Base-by-base conservation (phyloP, 1,140 invertebrate species). In the Orius insidiosus region DNA sequence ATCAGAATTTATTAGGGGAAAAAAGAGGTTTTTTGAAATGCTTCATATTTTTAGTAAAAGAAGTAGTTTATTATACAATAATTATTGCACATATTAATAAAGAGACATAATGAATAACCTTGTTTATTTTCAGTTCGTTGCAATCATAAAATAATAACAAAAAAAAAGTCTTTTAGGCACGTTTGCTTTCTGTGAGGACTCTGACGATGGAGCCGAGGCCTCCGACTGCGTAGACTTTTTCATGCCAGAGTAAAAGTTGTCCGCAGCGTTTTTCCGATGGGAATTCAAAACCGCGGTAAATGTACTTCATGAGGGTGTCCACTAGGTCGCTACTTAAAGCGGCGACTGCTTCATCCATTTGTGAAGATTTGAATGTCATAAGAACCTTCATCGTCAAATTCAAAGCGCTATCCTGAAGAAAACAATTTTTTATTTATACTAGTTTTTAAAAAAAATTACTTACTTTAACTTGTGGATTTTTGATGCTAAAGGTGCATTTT, bases 261-360 rank as follows among this genome's bases (percentile, higher is more conserved):
- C 85, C 87, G 68, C 86, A 90, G 57, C 85, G 92, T 46, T 85
- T 85, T 64, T 97, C 90, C 0, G 80, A 79, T 14, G 92, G 89
- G 53, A 76, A 78, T 67, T 97, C 92, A 69, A 98, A 97, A 18
- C 92, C 92, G 63, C 83, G 69, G 58, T 98, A 98, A 52, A 98
- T 88, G 60, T 97, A 98, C 63, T 97, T 97, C 93, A 97, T 96
- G 31, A 97, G 65, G 34, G 86, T 75, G 65, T 97, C 93, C 46
- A 94, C 64, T 48, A 81, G 68, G 57, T 93, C 84, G 38, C 66
- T 64, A 55, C 89, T 80, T 34, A 98, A 64, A 33, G 74, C 69
- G 52, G 76, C 75, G 38, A 96, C 76, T 14, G 80, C 79, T 55
- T 83, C 79, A 60, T 96, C 92, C 56, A 98, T 94, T 68, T 97